Evolutionary conservation across 2,888 invertebrate genomes (phyloP).

Genomic region (Cosmia pyralina): DNA sequence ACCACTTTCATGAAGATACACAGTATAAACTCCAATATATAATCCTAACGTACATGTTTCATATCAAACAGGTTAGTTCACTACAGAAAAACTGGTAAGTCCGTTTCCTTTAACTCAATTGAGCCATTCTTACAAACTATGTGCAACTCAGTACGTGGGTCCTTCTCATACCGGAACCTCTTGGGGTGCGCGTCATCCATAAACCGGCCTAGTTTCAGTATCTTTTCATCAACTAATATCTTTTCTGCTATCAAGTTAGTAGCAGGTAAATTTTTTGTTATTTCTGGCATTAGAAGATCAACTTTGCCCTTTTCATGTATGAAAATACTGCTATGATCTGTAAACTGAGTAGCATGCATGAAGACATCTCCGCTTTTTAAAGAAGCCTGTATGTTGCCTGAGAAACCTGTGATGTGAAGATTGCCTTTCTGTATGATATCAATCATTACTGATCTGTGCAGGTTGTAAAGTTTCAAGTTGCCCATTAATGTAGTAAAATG

Average conservation of each 20-base stretch:
- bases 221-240: slow-evolving; percentile 86
- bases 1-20: slow-evolving; percentile 49
- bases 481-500: slow-evolving; percentile 88
- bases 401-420: slow-evolving; percentile 84
- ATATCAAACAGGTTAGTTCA: slow-evolving; percentile 49
- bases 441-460: slow-evolving; percentile 84
- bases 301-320: slow-evolving; percentile 89
- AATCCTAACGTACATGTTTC: slow-evolving; percentile 56
- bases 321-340: slow-evolving; percentile 87
- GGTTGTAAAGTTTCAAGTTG: slow-evolving; percentile 80
- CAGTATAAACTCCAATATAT: slow-evolving; percentile 52
- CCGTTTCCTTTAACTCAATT: slow-evolving; percentile 85
- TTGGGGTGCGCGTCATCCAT: slow-evolving; percentile 88
- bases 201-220: slow-evolving; percentile 84
- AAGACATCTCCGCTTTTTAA: slow-evolving; percentile 87
- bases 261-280: slow-evolving; percentile 84
- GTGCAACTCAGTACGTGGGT: slow-evolving; percentile 84
- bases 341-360: slow-evolving; percentile 85
- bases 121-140: slow-evolving; percentile 89
- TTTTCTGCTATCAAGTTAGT: slow-evolving; percentile 88
- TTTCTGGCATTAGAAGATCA: slow-evolving; percentile 83
- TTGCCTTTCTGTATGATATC: slow-evolving; percentile 88
- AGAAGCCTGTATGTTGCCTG: slow-evolving; percentile 85
- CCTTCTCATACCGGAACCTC: slow-evolving; percentile 85
- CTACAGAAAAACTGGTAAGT: slow-evolving; percentile 82